Evolutionary conservation across 92 coral and sea anemone species (phyloP).

Genomic region (Epizoanthus stellaris): DNA sequence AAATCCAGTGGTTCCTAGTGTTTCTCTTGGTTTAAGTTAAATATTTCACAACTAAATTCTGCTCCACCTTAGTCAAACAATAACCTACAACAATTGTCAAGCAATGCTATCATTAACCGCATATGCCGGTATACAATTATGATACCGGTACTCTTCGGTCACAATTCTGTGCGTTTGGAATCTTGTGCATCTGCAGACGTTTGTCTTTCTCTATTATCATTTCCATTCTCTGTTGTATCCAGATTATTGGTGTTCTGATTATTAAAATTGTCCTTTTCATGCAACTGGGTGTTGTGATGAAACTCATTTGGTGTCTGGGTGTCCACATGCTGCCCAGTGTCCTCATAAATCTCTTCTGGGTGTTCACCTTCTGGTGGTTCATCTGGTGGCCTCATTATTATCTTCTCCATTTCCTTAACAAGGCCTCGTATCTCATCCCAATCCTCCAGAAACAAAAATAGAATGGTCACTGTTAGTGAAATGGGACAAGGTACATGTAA

Average conservation of each 20-base stretch:
- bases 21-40: no score
- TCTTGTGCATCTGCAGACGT: neutral
- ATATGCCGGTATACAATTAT: no score
- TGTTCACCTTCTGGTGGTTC: neutral
- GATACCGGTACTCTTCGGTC: neutral
- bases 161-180: neutral
- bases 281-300: no score
- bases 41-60: no score
- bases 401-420: constrained; percentile 19
- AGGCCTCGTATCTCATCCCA: constrained; percentile 14
- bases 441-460: neutral
- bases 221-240: neutral
- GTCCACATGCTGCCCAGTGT: neutral
- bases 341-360: neutral
- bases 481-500: no score
- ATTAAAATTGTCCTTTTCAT: neutral
- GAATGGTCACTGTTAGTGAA: no score
- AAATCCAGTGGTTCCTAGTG: no score
- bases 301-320: neutral
- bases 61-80: no score
- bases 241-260: neutral
- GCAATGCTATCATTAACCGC: no score
- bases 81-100: no score
- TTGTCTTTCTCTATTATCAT: neutral
- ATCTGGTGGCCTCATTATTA: constrained; percentile 7